Evolutionary conservation across 2,113 vertebrate species (phyloP).

Genomic region (Mustela nigripes): DNA sequence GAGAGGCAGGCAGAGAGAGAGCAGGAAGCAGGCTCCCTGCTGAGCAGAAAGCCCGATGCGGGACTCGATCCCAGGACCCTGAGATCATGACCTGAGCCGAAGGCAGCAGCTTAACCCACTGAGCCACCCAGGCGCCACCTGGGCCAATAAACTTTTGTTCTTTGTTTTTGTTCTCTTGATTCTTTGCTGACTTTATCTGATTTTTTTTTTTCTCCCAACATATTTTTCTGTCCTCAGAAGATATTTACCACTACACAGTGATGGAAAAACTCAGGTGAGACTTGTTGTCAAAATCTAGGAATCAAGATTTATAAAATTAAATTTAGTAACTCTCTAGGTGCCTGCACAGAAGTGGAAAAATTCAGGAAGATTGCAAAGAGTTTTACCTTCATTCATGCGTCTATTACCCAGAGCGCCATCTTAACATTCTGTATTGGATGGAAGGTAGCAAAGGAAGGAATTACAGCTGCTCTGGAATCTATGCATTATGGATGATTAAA

Average conservation of each 20-base stretch:
- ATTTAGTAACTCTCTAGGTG: background rate
- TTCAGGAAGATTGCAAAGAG: background rate
- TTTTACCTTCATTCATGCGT: background rate
- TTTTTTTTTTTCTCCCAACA: background rate
- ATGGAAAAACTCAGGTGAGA: background rate
- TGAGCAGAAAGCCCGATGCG: too few relatives aligned
- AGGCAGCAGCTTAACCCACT: too few relatives aligned
- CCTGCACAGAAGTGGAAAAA: background rate
- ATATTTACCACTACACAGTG: background rate
- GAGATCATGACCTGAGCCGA: too few relatives aligned
- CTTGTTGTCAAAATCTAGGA: background rate
- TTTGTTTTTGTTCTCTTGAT: background rate
- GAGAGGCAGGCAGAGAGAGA: too few relatives aligned
- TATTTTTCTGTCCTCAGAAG: constrained; percentile 23
- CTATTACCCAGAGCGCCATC: background rate
- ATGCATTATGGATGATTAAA: background rate
- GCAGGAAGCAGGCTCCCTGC: too few relatives aligned
- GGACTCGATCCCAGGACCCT: too few relatives aligned
- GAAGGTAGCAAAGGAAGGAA: background rate
- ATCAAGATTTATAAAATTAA: constrained; percentile 45
- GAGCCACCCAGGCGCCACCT: background rate
- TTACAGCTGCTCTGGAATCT: background rate
- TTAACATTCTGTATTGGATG: background rate
- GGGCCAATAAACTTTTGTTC: background rate
- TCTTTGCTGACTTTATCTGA: background rate